These are phyloP conservation scores for Megaptera novaeangliae DNA, from an alignment of 2,113 vertebrate genomes.

Conservation along the genomic window DNA sequence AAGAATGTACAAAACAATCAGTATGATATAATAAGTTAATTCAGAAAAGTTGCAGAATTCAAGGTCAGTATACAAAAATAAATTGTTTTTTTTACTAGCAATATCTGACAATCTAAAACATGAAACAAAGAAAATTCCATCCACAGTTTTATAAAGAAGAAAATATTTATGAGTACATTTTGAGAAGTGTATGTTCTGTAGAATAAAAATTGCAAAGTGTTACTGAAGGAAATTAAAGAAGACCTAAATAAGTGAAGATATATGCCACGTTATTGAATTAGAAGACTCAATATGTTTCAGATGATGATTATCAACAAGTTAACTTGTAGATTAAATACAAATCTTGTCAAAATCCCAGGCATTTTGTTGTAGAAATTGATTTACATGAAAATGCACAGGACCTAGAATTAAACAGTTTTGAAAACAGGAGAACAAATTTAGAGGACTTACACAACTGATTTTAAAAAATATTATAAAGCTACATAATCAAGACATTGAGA, in stretches of 20 bases:
- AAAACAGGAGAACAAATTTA: neutral
- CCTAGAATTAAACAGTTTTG: neutral
- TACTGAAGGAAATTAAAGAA: neutral
- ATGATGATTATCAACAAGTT: neutral
- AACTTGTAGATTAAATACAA: neutral
- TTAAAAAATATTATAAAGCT: neutral
- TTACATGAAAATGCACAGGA: neutral
- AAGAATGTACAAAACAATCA: neutral
- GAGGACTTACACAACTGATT: neutral
- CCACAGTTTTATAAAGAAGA: neutral
- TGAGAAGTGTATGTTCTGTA: neutral
- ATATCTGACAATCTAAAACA: neutral
- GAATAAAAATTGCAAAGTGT: neutral
- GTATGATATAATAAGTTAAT: neutral
- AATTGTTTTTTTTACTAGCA: neutral
- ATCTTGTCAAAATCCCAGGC: neutral
- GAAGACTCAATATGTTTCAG: neutral
- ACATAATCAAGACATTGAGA: neutral
- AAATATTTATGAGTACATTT: neutral
- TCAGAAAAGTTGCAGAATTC: neutral
- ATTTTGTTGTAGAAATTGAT: neutral
- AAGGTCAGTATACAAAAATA: neutral
- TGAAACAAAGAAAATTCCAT: neutral
- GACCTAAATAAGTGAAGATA: neutral
- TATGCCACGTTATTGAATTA: neutral